Percentiles rank a stretch among this genome's conserved stretches.
phyloP scores from a whole-genome alignment of 1,140 invertebrate genomes.

The Caenorhabditis inopinata region DNA sequence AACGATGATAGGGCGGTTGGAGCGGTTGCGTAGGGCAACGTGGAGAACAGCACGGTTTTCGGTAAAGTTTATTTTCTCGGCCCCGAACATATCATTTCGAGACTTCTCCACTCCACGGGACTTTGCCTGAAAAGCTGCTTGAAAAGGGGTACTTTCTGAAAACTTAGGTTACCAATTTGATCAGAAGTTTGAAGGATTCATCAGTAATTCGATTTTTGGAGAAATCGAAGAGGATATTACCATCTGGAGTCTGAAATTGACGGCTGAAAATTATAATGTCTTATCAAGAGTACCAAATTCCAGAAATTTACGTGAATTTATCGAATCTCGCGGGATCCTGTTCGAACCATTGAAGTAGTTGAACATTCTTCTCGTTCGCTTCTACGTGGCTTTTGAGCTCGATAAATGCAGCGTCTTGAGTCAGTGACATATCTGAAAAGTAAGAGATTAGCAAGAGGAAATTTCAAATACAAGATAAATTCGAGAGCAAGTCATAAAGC shows the following conservation, averaged over 20 bases:
- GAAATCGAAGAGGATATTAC: slow-evolving; percentile 80
- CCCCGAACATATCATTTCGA: slow-evolving; percentile 87
- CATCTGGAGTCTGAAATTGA: slow-evolving; percentile 55
- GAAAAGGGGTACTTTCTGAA: no score
- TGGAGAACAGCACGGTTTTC: slow-evolving; percentile 93
- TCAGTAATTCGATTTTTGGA: slow-evolving; percentile 91
- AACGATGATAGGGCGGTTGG: slow-evolving; percentile 78
- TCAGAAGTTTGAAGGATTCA: slow-evolving; percentile 71
- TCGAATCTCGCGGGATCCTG: slow-evolving; percentile 59
- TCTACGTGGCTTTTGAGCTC: slow-evolving; percentile 50
- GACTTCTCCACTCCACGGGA: slow-evolving; percentile 80
- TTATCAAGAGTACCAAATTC: background rate
- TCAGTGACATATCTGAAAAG: slow-evolving; percentile 43
- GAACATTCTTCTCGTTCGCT: slow-evolving; percentile 50
- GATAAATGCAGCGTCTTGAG: slow-evolving; percentile 50
- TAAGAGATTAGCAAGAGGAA: background rate
- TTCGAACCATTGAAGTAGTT: slow-evolving; percentile 55
- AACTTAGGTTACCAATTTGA: no score
- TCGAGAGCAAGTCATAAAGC: background rate
- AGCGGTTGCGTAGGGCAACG: slow-evolving; percentile 84
- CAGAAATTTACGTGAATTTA: slow-evolving; percentile 50
- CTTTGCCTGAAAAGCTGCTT: slow-evolving; percentile 76
- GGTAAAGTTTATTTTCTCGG: slow-evolving; percentile 95
- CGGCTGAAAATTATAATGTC: no score
- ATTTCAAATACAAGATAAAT: background rate